phyloP scores from a whole-genome alignment of 2,888 invertebrate genomes.

The Pheosia tremula region DNA sequence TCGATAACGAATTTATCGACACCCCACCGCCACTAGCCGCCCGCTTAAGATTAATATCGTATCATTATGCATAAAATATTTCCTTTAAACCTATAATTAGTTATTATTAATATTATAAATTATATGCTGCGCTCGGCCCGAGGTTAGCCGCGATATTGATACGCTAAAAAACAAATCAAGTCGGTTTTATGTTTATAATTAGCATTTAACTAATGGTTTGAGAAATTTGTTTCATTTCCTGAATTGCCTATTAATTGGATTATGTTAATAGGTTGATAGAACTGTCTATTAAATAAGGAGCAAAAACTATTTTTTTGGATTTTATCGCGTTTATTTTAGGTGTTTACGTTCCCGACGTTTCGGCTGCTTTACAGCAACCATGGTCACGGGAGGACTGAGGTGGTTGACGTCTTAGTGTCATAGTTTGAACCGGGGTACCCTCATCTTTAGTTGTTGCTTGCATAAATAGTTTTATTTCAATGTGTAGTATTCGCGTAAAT shows the following conservation, averaged over 20 bases:
- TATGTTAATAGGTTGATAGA: slow-evolving; percentile 1
- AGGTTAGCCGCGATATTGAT: slow-evolving; percentile 49
- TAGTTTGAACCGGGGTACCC: too few relatives aligned
- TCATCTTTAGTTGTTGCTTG: too few relatives aligned
- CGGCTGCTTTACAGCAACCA: too few relatives aligned
- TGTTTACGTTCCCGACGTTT: too few relatives aligned
- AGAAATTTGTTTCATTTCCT: slow-evolving; percentile 23
- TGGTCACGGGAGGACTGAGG: too few relatives aligned
- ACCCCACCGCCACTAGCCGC: slow-evolving; percentile 54
- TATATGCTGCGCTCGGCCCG: slow-evolving; percentile 59
- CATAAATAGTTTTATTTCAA: too few relatives aligned
- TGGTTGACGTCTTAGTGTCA: too few relatives aligned
- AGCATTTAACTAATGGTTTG: slow-evolving; percentile 44
- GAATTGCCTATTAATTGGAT: slow-evolving; percentile 19
- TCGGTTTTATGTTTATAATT: slow-evolving; percentile 48
- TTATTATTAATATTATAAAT: slow-evolving; percentile 83
- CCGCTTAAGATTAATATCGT: slow-evolving; percentile 79
- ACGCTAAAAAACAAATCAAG: slow-evolving; percentile 50
- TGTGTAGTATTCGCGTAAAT: too few relatives aligned
- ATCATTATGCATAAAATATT: slow-evolving; percentile 84
- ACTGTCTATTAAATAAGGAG: background rate
- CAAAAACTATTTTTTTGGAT: background rate
- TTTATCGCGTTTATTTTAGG: too few relatives aligned
- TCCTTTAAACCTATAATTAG: slow-evolving; percentile 83
- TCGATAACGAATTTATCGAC: slow-evolving; percentile 33